Evolutionary conservation across 2,113 vertebrate species (phyloP).

Genomic region (Mustelus asterias): DNA sequence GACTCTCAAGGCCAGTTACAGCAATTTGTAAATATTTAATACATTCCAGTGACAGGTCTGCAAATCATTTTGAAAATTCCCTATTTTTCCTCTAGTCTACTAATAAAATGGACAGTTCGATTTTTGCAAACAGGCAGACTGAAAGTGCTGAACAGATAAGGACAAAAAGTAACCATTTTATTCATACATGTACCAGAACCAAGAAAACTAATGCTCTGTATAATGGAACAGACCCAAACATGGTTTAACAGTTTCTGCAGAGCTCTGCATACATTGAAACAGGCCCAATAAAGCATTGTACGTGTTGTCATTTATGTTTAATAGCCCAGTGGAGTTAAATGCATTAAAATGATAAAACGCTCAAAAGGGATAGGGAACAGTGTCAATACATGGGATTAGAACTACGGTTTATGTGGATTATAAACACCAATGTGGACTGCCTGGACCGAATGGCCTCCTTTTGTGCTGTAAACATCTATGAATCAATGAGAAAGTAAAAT

Average conservation of each 20-base stretch:
- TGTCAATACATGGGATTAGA: neutral
- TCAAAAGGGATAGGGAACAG: neutral
- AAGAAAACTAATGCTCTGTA: neutral
- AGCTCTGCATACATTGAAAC: neutral
- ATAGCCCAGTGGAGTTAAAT: neutral
- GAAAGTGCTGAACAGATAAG: neutral
- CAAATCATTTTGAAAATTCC: neutral
- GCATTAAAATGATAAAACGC: neutral
- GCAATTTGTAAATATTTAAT: conserved; percentile 10
- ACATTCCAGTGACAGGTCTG: neutral
- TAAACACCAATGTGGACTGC: neutral
- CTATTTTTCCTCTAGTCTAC: neutral
- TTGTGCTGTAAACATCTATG: too few species aligned
- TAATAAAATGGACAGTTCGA: neutral
- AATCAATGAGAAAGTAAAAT: too few species aligned
- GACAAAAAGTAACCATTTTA: neutral
- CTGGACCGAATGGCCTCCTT: too few species aligned
- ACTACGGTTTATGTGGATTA: neutral
- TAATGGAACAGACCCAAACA: neutral
- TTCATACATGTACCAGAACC: neutral
- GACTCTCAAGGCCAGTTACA: neutral
- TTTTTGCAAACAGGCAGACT: neutral
- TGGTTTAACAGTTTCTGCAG: neutral
- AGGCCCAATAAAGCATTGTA: neutral
- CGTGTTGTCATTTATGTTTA: neutral